A percentile compares a stretch with the other conserved stretches of the same genome.
phyloP scores from a whole-genome alignment of 2,113 vertebrate genomes.

The Colistium nudipinnis region DNA sequence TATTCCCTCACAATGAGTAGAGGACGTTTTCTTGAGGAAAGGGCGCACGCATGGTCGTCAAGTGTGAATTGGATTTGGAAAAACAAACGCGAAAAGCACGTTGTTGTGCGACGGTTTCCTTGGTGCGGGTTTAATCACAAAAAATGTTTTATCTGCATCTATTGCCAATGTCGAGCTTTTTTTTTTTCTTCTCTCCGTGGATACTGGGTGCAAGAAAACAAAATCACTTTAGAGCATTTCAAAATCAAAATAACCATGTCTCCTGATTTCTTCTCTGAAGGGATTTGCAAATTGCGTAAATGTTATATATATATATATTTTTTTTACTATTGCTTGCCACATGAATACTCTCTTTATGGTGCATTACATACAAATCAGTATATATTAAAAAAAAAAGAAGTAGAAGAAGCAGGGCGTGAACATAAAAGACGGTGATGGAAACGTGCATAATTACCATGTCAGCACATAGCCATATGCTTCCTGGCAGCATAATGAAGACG shows the following conservation, averaged over 20 bases:
- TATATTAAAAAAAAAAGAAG: not conserved
- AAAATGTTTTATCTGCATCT: not conserved
- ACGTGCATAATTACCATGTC: constrained; percentile 65
- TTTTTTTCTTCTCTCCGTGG: not conserved
- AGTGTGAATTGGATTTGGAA: not conserved
- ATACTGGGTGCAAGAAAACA: not conserved
- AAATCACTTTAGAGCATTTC: not conserved
- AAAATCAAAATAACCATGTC: not conserved
- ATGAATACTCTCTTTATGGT: constrained; percentile 20
- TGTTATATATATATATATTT: too few relatives aligned
- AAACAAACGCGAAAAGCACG: not conserved
- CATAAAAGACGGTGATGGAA: constrained; percentile 41
- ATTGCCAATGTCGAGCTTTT: not conserved
- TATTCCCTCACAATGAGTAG: not conserved
- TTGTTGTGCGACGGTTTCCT: not conserved
- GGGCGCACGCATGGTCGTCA: not conserved
- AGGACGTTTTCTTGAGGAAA: not conserved
- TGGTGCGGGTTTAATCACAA: not conserved
- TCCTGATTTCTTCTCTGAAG: not conserved
- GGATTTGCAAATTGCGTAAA: not conserved
- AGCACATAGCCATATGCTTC: constrained; percentile 63
- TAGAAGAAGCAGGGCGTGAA: constrained; percentile 18
- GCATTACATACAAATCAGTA: constrained; percentile 19
- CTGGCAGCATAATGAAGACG: constrained; percentile 63
- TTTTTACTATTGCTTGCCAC: constrained; percentile 14